Base-by-base conservation (phyloP, 2,888 invertebrate genomes). In the Acleris sparsana region DNA sequence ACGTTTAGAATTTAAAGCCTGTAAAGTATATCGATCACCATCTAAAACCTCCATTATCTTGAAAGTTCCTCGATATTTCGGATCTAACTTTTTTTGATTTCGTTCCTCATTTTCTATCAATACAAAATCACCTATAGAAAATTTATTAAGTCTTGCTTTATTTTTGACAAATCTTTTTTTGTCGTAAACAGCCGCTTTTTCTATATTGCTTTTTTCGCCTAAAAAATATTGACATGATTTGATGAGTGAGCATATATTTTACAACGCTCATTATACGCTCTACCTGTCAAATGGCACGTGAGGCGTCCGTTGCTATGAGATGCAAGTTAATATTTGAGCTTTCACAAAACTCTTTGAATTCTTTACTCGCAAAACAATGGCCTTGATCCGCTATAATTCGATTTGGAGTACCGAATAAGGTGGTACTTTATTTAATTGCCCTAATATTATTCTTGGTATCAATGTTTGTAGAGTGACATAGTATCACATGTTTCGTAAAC, bases 401-500 rank as follows among this genome's bases (percentile, higher is more conserved):
- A 29, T 6, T 29, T 29, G 29, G 29, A 6, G 29, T 7, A 29
- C 29, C 7, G 7, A 29, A 29, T 29, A 29, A 29, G 9, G 29
- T 7, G 6, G 7, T 9, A 29, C 29, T 7, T 7, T 7, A 1
- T 29, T 29, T 29, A 7, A 29, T 9, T 7, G 29, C 29, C 7
- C 29, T 29, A 29, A 29, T 9, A 29, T 7, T 29, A 29, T 29
- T 29, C 2, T 29, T 29, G 9, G 7, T 29, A 29, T 29, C 9
- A 29, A 29, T 29, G 9, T 29, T 29, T 55, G 20, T 9, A 20
- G 73, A 68, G 58, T 72, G 72, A 43, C 66, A n/a, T 13, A 72
- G 60, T 1, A 74, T 43, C 4, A 72, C 71, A 53, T 63, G 77
- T 62, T 80, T 77, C 0, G 75, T 76, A 44, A 75, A 78, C 0